Evolutionary conservation across 2,113 vertebrate genomes (phyloP), one percentile per base, ranked within the genome.

Genomic region (Petrocephalus microphthalmus): DNA sequence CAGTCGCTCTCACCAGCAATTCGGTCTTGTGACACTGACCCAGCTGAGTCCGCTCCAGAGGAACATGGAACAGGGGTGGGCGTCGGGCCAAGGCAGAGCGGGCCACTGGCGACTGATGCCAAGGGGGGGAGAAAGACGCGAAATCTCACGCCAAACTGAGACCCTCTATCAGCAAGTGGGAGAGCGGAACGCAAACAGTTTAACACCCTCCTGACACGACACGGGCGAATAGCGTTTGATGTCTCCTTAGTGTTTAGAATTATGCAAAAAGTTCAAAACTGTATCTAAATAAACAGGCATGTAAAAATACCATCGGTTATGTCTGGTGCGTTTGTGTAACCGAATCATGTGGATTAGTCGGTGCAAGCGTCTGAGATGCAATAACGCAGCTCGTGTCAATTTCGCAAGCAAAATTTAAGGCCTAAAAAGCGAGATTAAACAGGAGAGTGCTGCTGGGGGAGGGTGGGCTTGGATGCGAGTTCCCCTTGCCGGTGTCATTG

Each of bases 11-110:
- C 84, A 54, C 84, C n/a, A 51, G 84, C 84, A 85, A 85, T 29
- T 85, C 84, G 52, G 84, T 85, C 84, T 85, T 54, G 84, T 85
- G 84, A 85, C 52, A 85, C 84, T 54, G 84, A 85, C 84, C 84
- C 52, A 53, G 25, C 84, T 54, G 52, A 54, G 84, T 54, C 29
- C 84, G 51, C 84, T 54, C 81, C 81, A 83, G 81, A 42, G 13
- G 84, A 11, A 52, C 84, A 54, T 54, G 84, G 84, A 85, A 85
- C 84, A 54, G 51, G n/a, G 49, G 52, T 49, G 84, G 84, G 49
- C 84, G 49, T 37, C 5, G 33, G 84, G 84, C 84, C 84, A 85
- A 54, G 29, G 25, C 52, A 85, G 49, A 29, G 53, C 51, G 56
- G 84, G 84, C 51, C 84, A 56, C 51, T 37, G 52, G 84, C 4